phyloP scores from a whole-genome alignment of 2,888 invertebrate genomes.

The Eupeodes latifasciatus region DNA sequence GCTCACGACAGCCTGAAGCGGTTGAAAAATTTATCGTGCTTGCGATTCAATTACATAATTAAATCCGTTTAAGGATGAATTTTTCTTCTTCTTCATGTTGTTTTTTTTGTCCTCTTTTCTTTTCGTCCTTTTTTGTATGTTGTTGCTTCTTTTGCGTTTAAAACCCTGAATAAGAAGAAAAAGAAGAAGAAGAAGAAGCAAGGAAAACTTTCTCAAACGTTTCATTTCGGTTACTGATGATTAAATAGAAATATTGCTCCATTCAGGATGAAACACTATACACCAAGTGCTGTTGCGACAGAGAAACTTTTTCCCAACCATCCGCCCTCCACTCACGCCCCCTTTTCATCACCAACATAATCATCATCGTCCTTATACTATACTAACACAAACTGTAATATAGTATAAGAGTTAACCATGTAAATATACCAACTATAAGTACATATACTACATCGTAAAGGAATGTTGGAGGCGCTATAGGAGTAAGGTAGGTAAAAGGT shows the following conservation, averaged over 20 bases:
- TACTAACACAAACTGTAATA: conserved; percentile 5
- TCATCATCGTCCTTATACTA: background rate
- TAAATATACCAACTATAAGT: background rate
- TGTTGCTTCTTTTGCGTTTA: background rate
- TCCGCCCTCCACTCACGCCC: background rate
- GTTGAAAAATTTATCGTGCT: conserved; percentile 43
- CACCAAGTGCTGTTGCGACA: conserved; percentile 27
- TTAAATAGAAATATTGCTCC: conserved; percentile 50
- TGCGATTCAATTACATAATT: conserved; percentile 82
- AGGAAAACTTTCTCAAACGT: conserved; percentile 48
- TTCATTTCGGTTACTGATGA: conserved; percentile 50
- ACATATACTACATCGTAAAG: background rate
- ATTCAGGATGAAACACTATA: conserved; percentile 27
- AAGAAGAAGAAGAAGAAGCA: background rate
- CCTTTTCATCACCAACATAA: background rate
- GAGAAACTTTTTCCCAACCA: conserved; percentile 30
- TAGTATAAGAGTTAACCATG: conserved; percentile 2
- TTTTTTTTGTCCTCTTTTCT: conserved; percentile 12
- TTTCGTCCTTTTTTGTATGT: conserved; percentile 3
- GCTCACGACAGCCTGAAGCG: conserved; percentile 36
- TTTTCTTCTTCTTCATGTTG: conserved; percentile 7
- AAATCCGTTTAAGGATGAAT: conserved; percentile 80
- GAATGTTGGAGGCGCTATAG: background rate
- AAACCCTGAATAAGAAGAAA: background rate
- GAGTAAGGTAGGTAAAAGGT: too few species aligned